Base-by-base conservation (phyloP, 2,888 invertebrate genomes). In the Apocheima hispidaria region DNA sequence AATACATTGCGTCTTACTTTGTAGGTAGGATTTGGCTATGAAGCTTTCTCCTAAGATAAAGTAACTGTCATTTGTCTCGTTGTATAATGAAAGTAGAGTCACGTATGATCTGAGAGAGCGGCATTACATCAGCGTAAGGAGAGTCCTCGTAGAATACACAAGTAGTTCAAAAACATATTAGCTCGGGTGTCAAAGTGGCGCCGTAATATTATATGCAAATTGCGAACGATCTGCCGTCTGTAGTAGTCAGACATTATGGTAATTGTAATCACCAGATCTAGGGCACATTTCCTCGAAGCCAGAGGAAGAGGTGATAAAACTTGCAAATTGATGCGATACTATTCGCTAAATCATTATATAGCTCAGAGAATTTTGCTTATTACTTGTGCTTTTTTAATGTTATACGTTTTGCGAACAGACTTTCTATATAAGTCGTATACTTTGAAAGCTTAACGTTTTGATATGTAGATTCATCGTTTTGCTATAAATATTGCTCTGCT, bases 301-400 rank as follows among this genome's bases (percentile, higher is more conserved):
- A 69, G 78, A 71, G 79, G 82, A 85, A 77, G 74, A 75, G 65
- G 77, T 79, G 88, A 89, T 87, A 89, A 67, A 83, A 77, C 75
- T 81, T 82, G 84, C 83, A 85, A 88, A 88, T 82, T 81, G 74
- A 62, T 58, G 55, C 72, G 72, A 73, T 75, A 75, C 70, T 74
- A 77, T n/a, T n/a, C 7, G 44, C 36, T 50, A 36, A 35, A 26
- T n/a, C n/a, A n/a, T n/a, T 43, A 43, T 26, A n/a, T 57, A 3
- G 38, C 20, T 21, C 26, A 35, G 18, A 21, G 10, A 26, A 50
- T 41, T 36, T 51, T 28, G 26, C 35, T 12, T 18, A 44, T 38
- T 16, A 9, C 6, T 18, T 28, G 16, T 36, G 7, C 20, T 12
- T 33, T 20, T 30, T 26, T 44, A 16, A 28, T 16, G 4, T 23